Percentiles rank a stretch among this genome's conserved stretches.
Evolutionary conservation across 37 sponge, comb jelly and placozoan genomes (phyloP).

Genomic region (Lycopodina hypogea): DNA sequence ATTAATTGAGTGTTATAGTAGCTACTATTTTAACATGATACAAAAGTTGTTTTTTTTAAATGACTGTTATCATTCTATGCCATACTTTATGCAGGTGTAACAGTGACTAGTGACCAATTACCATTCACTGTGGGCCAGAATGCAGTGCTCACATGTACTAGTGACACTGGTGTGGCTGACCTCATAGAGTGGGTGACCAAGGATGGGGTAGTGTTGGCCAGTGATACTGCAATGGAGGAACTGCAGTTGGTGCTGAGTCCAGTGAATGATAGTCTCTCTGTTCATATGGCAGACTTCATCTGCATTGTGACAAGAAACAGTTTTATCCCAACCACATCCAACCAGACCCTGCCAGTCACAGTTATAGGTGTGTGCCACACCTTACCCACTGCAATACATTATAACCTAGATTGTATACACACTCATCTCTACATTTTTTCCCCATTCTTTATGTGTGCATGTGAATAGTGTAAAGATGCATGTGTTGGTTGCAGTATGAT

Average conservation of each 20-base stretch:
- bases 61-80: no score
- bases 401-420: no score
- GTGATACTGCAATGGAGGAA: not conserved
- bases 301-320: slow-evolving; percentile 9
- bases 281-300: not conserved
- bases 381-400: no score
- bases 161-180: slow-evolving; percentile 10
- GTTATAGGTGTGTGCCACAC: slow-evolving; percentile 5
- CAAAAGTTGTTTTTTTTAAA: no score
- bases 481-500: no score
- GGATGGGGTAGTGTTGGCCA: not conserved
- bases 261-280: slow-evolving; percentile 21
- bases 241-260: slow-evolving; percentile 1
- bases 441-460: no score
- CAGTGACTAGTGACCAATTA: not conserved
- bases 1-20: no score
- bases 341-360: not conserved
- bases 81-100: slow-evolving; percentile 11
- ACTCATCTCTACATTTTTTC: no score
- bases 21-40: no score
- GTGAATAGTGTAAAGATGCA: no score
- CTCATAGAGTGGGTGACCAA: slow-evolving; percentile 11
- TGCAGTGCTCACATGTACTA: not conserved
- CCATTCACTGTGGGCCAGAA: not conserved
- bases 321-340: not conserved